Conservation (phyloP, 1,140 invertebrate genomes). For the Aphis gossypii region DNA sequence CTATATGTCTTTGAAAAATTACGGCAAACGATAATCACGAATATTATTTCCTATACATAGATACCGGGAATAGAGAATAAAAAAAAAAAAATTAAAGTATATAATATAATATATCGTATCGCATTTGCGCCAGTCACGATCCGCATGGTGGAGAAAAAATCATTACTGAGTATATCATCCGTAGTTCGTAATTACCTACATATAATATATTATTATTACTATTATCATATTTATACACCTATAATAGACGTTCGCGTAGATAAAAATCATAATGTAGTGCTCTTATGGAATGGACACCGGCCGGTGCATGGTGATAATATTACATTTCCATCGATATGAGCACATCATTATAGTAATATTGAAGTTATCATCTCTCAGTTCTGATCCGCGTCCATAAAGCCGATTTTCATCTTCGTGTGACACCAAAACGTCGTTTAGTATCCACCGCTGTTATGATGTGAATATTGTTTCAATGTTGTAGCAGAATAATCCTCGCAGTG, state of each 20-base stretch:
- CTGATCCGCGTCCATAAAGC: neutral
- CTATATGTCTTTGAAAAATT: neutral
- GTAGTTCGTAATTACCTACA: neutral
- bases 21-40: neutral
- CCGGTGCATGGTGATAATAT: neutral
- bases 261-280: neutral
- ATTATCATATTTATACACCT: neutral
- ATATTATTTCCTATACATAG: neutral
- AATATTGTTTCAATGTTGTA: neutral
- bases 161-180: neutral
- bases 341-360: neutral
- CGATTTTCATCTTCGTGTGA: neutral
- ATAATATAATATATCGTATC: constrained; percentile 19
- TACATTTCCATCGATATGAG: neutral
- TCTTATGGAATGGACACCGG: neutral
- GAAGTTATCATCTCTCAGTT: neutral
- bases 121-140: constrained; percentile 43
- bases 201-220: neutral
- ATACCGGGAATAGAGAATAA: neutral
- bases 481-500: neutral
- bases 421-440: neutral
- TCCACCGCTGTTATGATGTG: neutral
- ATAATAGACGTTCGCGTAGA: neutral
- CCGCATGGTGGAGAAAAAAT: neutral
- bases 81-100: constrained; percentile 16